Percentiles rank a stretch among this genome's conserved stretches.
phyloP scores from a whole-genome alignment of 2,113 vertebrate genomes.

The Anser brachyrhynchus region DNA sequence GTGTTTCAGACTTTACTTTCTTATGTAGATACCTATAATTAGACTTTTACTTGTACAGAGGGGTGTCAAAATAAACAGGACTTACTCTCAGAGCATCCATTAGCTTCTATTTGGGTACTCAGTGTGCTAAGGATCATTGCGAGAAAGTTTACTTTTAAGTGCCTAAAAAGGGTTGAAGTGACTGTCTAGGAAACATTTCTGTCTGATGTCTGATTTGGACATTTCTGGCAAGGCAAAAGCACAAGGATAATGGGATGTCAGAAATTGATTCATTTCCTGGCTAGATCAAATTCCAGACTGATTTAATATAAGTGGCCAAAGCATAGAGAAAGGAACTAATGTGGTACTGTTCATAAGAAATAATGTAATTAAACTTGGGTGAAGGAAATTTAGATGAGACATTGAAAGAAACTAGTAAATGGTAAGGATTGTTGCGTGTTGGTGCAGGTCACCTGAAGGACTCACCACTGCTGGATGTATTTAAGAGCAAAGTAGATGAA shows the following conservation, averaged over 20 bases:
- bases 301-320: constrained; percentile 24
- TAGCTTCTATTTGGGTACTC: constrained; percentile 13
- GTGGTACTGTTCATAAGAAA: neutral
- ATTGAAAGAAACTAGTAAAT: neutral
- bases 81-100: constrained; percentile 16
- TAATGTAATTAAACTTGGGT: neutral
- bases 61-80: constrained; percentile 30
- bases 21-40: constrained; percentile 12
- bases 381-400: neutral
- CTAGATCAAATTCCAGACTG: constrained; percentile 38
- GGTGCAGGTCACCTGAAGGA: neutral
- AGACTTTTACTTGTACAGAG: neutral
- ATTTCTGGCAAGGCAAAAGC: constrained; percentile 10
- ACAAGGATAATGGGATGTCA: neutral
- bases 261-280: constrained; percentile 48
- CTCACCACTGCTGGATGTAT: rapidly evolving
- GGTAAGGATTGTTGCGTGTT: neutral
- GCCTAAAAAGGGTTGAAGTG: constrained; percentile 27
- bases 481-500: neutral
- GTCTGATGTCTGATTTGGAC: neutral
- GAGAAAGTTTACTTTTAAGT: constrained; percentile 30
- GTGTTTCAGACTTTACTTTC: neutral
- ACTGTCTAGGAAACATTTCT: neutral
- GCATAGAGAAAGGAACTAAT: neutral
- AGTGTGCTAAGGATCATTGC: neutral